Base-by-base conservation (phyloP, 2,888 invertebrate genomes). In the Ernsta delagoae region DNA sequence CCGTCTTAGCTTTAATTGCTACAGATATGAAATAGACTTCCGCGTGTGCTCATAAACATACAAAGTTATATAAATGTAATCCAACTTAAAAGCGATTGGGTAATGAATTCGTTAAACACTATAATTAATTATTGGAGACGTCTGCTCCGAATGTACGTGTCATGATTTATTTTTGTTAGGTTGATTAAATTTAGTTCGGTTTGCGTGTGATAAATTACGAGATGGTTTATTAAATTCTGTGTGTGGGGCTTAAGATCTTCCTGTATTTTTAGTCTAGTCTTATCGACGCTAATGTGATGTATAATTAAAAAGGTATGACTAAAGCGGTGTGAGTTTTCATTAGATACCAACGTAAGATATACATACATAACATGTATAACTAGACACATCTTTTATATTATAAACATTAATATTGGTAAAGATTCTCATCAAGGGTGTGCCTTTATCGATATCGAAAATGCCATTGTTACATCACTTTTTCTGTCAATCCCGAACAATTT, bases 401-500 rank as follows among this genome's bases (percentile, higher is more conserved):
- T 24, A 24, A 24, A 3, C 3, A 24, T 24, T 24, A 1, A 24
- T 43, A 43, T 43, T 9, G 43, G 11, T 43, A 11, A 24, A 24
- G 3, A 24, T 1, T 24, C n/a, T n/a, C n/a, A n/a, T n/a, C n/a
- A n/a, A n/a, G n/a, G n/a, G n/a, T n/a, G n/a, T n/a, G n/a, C n/a
- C n/a, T n/a, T n/a, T 48, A 50, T 53, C 50, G 50, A 53, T 53
- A 53, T 53, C 24, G 45, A 45, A 53, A 53, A 53, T 36, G n/a
- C 3, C 16, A 3, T n/a, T 48, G 11, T 41, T 4, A 50, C 74
- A 70, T 36, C 70, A 57, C 75, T 71, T 66, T 39, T 48, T 59
- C 65, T 72, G 70, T 76, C 79, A 80, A 83, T 76, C 83, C 78
- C 85, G 84, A 85, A 78, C 82, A 83, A 86, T 86, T 86, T 85